Conservation (phyloP, 2,797 vertebrate species). For the Rhinatrema bivittatum region DNA sequence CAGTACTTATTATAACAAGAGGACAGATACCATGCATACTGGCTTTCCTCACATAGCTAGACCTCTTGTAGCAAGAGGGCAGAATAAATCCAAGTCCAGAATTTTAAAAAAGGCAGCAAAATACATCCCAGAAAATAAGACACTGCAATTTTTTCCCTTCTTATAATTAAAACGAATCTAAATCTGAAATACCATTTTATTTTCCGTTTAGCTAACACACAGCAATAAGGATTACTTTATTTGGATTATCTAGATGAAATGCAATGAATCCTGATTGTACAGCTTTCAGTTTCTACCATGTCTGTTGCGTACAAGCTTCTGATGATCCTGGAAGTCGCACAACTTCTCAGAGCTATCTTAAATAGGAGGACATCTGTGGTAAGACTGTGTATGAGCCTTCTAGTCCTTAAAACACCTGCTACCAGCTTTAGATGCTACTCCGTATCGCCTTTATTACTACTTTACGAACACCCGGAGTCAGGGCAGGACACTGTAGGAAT, state of each 20-base stretch:
- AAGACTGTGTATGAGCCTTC: slow-evolving; percentile 12
- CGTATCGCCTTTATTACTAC: slow-evolving; percentile 35
- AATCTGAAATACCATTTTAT: slow-evolving; percentile 7
- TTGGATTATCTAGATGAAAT: slow-evolving; percentile 11
- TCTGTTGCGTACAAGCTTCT: slow-evolving; percentile 6
- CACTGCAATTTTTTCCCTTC: neutral
- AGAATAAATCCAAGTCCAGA: too few relatives aligned
- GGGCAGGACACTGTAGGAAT: slow-evolving; percentile 98
- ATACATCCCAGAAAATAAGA: too few relatives aligned
- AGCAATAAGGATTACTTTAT: neutral
- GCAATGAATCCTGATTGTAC: neutral
- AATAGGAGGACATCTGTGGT: slow-evolving; percentile 11
- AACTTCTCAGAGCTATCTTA: slow-evolving; percentile 1
- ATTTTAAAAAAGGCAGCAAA: too few relatives aligned
- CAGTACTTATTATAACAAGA: too few relatives aligned
- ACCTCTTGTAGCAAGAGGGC: too few relatives aligned
- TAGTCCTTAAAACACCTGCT: slow-evolving; percentile 27
- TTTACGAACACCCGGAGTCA: slow-evolving; percentile 77
- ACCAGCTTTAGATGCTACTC: slow-evolving; percentile 27
- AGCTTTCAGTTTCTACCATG: slow-evolving; percentile 2
- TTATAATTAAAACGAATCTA: neutral
- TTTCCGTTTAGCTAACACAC: neutral
- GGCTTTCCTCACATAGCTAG: too few relatives aligned
- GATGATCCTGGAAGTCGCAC: neutral
- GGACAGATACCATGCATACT: too few relatives aligned